Conservation (phyloP, 2,888 invertebrate genomes). For the Oscheius myriophilus region DNA sequence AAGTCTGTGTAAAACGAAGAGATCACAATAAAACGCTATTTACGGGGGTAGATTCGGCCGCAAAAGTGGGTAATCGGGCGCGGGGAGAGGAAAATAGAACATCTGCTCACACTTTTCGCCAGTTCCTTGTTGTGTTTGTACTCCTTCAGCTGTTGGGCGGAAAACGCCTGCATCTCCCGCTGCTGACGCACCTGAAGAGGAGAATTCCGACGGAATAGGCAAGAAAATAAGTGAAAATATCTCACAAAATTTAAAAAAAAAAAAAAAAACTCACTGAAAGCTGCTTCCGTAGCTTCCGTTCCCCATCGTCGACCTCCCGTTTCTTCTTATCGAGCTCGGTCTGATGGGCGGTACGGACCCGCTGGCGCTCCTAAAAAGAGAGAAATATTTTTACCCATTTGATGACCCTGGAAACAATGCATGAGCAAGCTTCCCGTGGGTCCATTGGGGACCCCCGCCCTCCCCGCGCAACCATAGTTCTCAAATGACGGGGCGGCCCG, state of each 20-base stretch:
- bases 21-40: not conserved
- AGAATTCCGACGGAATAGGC: too few relatives aligned
- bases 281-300: slow-evolving; percentile 91
- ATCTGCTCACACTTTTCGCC: slow-evolving; percentile 79
- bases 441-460: too few relatives aligned
- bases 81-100: not conserved
- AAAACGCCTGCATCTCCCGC: slow-evolving; percentile 89
- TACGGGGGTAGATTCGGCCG: not conserved
- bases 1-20: too few relatives aligned
- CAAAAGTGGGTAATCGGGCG: not conserved
- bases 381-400: too few relatives aligned
- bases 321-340: slow-evolving; percentile 75
- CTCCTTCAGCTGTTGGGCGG: slow-evolving; percentile 91
- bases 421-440: too few relatives aligned
- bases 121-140: slow-evolving; percentile 91
- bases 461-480: too few relatives aligned
- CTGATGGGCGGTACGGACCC: slow-evolving; percentile 80
- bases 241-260: too few relatives aligned
- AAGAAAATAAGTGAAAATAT: too few relatives aligned
- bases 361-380: slow-evolving; percentile 88
- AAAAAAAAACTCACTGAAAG: slow-evolving; percentile 75
- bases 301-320: slow-evolving; percentile 86
- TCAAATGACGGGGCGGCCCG: too few relatives aligned
- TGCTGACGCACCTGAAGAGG: slow-evolving; percentile 77
- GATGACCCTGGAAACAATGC: too few relatives aligned